Evolutionary conservation across 53 echinoderm and acorn worm genomes (phyloP), one percentile per base, ranked within the genome.

Genomic region (Crossaster papposus): DNA sequence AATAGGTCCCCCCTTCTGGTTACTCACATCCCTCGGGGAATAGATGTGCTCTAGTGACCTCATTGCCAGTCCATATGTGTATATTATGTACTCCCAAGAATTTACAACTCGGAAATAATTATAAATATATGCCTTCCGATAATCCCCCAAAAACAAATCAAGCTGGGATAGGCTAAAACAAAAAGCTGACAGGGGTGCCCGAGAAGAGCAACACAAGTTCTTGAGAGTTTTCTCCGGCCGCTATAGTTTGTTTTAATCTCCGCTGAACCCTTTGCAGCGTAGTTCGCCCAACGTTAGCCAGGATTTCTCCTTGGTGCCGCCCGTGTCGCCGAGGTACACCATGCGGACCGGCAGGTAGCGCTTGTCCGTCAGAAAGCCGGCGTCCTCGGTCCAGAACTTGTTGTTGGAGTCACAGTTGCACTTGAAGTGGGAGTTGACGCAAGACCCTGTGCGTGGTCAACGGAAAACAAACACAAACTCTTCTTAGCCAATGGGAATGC

Each of bases 331-430:
- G 35, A 87, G 87, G 38, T 87, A 87, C 34, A 87, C 77, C 87
- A 87, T 87, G 34, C 87, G 76, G 20, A 87, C 87, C 24, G 87
- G 87, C 29, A 87, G 64, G 75, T 87, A 87, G 18, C 64, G 44
- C 18, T 87, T 87, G 64, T 87, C 87, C 55, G 87, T 87, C 87
- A 87, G 87, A 38, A 52, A 87, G 74, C 87, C 87, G 8, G 87
- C 33, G 77, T 87, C 87, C 29, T 87, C 87, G 23, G 87, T 76
- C 34, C 87, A 38, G 38, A 87, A 87, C 77, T 87, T 87, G 87
- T 77, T 87, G 87, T 87, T 87, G 63, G 87, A 87, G 53, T 87
- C 87, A 77, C 87, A 87, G 87, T 87, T 87, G 77, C 87, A 87
- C 62, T 87, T 87, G 77, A 87, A 87, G 58, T 62, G 52, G 35